Conservation (phyloP, 2,888 invertebrate species). For the Chloroclystis v-ata region DNA sequence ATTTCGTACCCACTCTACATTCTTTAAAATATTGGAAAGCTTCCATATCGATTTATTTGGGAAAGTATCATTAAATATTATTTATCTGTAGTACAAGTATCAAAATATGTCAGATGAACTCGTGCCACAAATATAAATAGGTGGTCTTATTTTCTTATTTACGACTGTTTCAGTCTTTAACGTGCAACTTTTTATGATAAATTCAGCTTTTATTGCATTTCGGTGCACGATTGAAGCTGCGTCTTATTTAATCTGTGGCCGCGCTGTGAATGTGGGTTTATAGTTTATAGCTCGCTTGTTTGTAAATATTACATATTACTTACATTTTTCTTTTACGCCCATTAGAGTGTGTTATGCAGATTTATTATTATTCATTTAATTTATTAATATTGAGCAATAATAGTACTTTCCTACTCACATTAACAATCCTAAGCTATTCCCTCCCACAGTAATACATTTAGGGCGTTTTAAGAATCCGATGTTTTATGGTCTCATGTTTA, state of each 20-base stretch:
- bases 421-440: too few species aligned
- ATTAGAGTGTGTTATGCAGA: constrained; percentile 36
- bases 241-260: constrained; percentile 9
- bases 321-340: constrained; percentile 42
- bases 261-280: constrained; percentile 51
- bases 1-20: too few species aligned
- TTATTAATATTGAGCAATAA: too few species aligned
- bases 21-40: too few species aligned
- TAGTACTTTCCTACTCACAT: too few species aligned
- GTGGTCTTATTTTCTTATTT: constrained; percentile 70
- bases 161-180: constrained; percentile 66
- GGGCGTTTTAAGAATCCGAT: too few species aligned
- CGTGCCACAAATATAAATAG: constrained; percentile 64
- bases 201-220: constrained; percentile 60
- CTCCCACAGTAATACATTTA: too few species aligned
- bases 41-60: too few species aligned
- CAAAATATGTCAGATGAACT: constrained; percentile 37
- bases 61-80: not conserved
- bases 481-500: too few species aligned
- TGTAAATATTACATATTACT: constrained; percentile 45
- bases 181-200: constrained; percentile 73
- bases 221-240: constrained; percentile 50
- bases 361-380: not conserved
- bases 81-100: constrained; percentile 32
- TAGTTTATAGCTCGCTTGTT: constrained; percentile 56